Evolutionary conservation across 2,797 vertebrate species (phyloP), one percentile per base, ranked within the genome.

Genomic region (Vipera latastei): DNA sequence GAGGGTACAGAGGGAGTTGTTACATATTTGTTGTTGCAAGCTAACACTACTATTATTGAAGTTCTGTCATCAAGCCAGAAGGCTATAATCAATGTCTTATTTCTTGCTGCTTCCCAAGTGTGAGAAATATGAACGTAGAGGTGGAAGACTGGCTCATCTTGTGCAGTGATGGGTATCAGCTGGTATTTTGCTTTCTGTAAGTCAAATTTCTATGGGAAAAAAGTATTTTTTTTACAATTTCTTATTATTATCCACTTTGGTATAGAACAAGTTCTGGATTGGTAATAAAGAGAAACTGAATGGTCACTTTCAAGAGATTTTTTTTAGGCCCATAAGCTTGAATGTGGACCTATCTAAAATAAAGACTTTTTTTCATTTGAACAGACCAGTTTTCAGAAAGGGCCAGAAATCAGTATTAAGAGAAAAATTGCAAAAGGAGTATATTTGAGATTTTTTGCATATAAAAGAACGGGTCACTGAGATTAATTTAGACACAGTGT

Each of bases 171-270:
- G 94, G 93, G 91, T 89, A 93, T 94, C 93, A 96, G 94, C 94
- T 95, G n/a, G 1, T 93, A 94, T 55, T 95, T 96, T 94, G 96
- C 4, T 59, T 93, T 90, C 93, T 96, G 94, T 93, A 95, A 97
- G 93, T 86, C 89, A 59, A 96, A 92, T 90, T 96, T 93, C 90
- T 92, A 91, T 88, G 92, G 93, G 91, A 90, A 91, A 95, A 86
- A 96, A 0, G 59, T 0, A 89, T 95, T 94, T 83, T 83, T 92
- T 78, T n/a, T 44, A 26, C 16, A 56, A 26, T 69, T 60, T 91
- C 92, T 38, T 55, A 78, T 48, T 86, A 89, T 92, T 88, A 38
- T 92, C 91, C 91, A 93, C 93, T 94, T 85, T 92, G 61, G 69
- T 55, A 25, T 48, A 63, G 90, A 95, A 91, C 83, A 14, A 91